phyloP scores from a whole-genome alignment of 2,797 vertebrate species.

The Lagorchestes hirsutus region DNA sequence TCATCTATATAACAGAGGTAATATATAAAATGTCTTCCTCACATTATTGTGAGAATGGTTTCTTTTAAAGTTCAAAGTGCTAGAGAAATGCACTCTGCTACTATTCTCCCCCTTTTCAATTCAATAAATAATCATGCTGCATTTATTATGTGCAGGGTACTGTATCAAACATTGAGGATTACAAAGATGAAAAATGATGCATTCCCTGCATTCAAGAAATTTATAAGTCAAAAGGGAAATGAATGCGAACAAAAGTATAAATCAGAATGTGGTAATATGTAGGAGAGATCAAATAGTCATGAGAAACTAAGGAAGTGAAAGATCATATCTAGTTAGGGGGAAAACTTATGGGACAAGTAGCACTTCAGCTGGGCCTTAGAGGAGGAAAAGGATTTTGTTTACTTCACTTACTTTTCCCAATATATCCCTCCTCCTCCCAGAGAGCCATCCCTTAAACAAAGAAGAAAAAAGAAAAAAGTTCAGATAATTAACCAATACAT shows the following conservation, averaged over 20 bases:
- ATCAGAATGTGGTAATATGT: background rate
- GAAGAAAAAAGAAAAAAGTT: conserved; percentile 7
- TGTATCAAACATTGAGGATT: background rate
- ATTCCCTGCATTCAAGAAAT: background rate
- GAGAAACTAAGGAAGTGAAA: background rate
- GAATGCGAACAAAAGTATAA: background rate
- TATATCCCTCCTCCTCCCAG: conserved; percentile 3
- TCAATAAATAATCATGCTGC: background rate
- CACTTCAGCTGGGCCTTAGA: background rate
- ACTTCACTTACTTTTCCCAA: conserved; percentile 11
- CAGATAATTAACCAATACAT: background rate
- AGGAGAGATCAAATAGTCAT: background rate
- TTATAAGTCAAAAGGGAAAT: background rate
- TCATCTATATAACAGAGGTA: background rate
- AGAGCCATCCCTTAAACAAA: conserved; percentile 7
- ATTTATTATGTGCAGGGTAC: background rate
- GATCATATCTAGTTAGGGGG: background rate
- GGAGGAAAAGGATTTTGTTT: background rate
- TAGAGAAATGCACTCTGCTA: background rate
- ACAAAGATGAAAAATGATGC: background rate
- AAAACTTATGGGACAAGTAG: background rate
- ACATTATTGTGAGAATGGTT: background rate
- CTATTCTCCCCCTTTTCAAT: background rate
- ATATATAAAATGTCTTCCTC: background rate
- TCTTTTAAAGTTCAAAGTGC: background rate